phyloP scores from a whole-genome alignment of 2,797 vertebrate genomes.

The Micropoecilia bifurca region DNA sequence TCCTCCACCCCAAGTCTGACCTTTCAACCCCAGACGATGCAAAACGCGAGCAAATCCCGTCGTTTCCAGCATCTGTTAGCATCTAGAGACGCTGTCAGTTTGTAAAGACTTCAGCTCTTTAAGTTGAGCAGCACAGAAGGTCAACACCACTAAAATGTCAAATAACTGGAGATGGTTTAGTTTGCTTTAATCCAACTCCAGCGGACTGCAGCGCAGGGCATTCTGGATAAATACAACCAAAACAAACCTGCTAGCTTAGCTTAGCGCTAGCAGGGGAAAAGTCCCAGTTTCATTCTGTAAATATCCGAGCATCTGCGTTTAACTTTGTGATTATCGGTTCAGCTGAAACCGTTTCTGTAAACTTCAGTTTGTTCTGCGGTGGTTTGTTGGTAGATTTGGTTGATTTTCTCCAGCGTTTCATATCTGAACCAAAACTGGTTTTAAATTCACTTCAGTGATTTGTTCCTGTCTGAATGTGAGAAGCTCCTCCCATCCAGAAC shows the following conservation, averaged over 20 bases:
- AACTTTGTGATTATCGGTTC: not conserved
- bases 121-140: no score
- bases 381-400: not conserved
- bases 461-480: not conserved
- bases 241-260: no score
- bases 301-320: not conserved
- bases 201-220: no score
- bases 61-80: not conserved
- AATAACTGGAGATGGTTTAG: no score
- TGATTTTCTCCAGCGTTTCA: not conserved
- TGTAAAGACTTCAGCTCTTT: no score
- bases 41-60: not conserved
- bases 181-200: no score
- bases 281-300: not conserved
- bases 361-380: not conserved
- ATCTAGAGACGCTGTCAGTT: no score
- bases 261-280: no score
- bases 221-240: no score
- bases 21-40: not conserved
- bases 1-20: not conserved
- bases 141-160: no score
- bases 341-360: not conserved
- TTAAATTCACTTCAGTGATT: not conserved
- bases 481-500: not conserved
- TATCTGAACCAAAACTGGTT: not conserved